Evolutionary conservation across 2,888 invertebrate species (phyloP).

Genomic region (Lochmaea capreae): DNA sequence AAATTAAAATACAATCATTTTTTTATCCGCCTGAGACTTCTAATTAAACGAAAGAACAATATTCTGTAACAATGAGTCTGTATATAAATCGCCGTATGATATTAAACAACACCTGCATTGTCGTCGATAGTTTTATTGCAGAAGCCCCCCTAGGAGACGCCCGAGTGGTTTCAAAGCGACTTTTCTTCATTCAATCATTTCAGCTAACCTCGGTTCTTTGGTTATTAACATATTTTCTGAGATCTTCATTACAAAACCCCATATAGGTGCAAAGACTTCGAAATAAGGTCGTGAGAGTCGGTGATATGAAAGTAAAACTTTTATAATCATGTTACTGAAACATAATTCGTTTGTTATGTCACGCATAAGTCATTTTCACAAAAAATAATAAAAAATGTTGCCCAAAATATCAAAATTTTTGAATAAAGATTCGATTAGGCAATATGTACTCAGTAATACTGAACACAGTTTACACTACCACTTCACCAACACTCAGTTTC

Average conservation of each 20-base stretch:
- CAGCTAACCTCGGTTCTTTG: slow-evolving; percentile 52
- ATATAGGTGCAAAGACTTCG: slow-evolving; percentile 49
- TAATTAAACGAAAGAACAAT: slow-evolving; percentile 26
- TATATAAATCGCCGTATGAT: slow-evolving; percentile 20
- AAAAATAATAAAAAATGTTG: no score
- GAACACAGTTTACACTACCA: no score
- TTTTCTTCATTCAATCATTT: slow-evolving; percentile 52
- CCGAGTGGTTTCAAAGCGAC: slow-evolving; percentile 8
- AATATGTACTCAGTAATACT: no score
- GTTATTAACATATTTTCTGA: slow-evolving; percentile 59
- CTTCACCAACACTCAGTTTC: no score
- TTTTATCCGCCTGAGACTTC: background rate
- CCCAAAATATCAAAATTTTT: no score
- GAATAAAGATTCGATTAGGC: no score
- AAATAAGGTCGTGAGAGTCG: slow-evolving; percentile 26
- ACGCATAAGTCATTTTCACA: no score
- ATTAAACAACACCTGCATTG: slow-evolving; percentile 33
- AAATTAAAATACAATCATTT: slow-evolving; percentile 30
- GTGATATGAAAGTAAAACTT: no score
- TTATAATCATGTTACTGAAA: background rate
- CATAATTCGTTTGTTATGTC: background rate
- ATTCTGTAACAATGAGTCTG: slow-evolving; percentile 19
- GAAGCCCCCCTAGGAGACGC: slow-evolving; percentile 29
- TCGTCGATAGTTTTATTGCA: slow-evolving; percentile 18
- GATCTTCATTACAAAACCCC: slow-evolving; percentile 55